Evolutionary conservation across 1,140 invertebrate genomes (phyloP), one percentile per base, ranked within the genome.

Genomic region (Spodoptera litura): DNA sequence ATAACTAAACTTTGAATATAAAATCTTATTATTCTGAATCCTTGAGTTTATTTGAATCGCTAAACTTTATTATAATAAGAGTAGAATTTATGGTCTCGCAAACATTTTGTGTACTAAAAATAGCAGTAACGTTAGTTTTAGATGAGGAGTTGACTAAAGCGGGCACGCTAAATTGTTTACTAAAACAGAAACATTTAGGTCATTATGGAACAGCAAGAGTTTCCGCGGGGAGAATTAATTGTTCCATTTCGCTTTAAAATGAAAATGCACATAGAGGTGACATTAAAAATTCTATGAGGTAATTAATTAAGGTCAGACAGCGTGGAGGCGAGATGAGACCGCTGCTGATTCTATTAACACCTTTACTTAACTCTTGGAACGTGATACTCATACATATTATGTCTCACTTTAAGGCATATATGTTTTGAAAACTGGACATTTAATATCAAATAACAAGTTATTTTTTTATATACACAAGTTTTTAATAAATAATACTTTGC

Each of bases 221-320:
- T 59, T 59, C 59, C 44, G 15, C 10, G 25, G 9, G 0, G 64
- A 51, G 27, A 68, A 53, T 52, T 68, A 82, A 82, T 68, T 74
- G 73, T 62, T 76, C 70, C 71, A 70, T 77, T 75, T 64, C 62
- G 64, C 64, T 68, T 4, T 53, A 68, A 27, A 81, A 61, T 77
- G 68, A 38, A 78, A 82, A 80, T 78, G 72, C 70, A 81, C 59
- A 77, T 82, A 80, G 78, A 78, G 76, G 80, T 79, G 61, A 59
- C 64, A 80, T 82, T 80, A 76, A 78, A 78, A 79, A 82, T 84
- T 82, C 80, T 80, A 84, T 72, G 68, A 73, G 71, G 55, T 79
- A 70, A 77, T 82, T 82, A 82, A 84, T 84, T 82, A 80, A 82
- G 72, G 64, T 55, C 59, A 59, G 61, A 31, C 71, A 74, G 78